Evolutionary conservation across 2,113 vertebrate species (phyloP), one percentile per base, ranked within the genome.

Genomic region (Mixornis gularis): DNA sequence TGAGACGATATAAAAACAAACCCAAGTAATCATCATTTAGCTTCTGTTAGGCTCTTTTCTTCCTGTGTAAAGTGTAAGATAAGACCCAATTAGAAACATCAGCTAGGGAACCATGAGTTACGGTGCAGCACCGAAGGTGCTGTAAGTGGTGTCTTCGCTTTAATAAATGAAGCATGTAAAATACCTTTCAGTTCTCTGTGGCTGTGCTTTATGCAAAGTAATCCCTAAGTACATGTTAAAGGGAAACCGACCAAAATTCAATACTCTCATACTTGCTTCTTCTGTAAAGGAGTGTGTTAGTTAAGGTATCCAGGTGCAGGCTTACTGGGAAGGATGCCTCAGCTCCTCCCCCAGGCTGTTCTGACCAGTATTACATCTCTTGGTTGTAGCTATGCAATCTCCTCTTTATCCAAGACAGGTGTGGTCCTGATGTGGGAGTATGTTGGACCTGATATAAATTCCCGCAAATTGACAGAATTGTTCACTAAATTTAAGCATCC

Each of bases 321-420:
- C 53, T 48, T 60, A 22, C 7, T 6, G 24, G 27, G 48, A 60
- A 40, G 40, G 48, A 49, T 65, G 27, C 15, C 17, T 68, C 58
- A 36, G 17, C 59, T 77, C 38, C 29, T 66, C 13, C 12, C 38
- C 5, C 9, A 49, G 0, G 55, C 19, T 59, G n/a, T 1, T 1
- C 15, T 49, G 51, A 17, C 6, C 74, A 32, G 7, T 12, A 17
- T 46, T 72, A 30, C 21, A 40, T n/a, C n/a, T 78, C 40, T 26
- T 26, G 64, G 34, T 20, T 49, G 15, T 38, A 63, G 36, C 32
- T 41, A 8, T 0, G 0, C 14, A 11, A 4, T 64, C 15, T 88
- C 7, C 30, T 91, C 43, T 51, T 73, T 34, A 24, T 26, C 36
- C 40, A 71, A 32, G 40, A 43, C 29, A 48, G 22, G 46, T 24